Conservation (phyloP, 2,113 vertebrate species). For the Larimichthys crocea region DNA sequence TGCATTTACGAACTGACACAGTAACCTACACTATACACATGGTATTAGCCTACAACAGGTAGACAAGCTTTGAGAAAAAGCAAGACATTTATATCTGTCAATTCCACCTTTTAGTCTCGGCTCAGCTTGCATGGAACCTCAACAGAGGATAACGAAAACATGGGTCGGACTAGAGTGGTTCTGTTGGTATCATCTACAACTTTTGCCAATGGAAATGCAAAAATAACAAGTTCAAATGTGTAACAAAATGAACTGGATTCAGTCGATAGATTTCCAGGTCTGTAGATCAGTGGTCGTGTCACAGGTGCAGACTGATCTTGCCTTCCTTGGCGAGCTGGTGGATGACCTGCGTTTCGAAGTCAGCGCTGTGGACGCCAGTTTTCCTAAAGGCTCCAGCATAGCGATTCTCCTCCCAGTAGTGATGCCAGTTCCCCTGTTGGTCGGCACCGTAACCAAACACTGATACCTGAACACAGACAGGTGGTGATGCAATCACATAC, state of each 20-base stretch:
- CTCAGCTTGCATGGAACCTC: too few relatives aligned
- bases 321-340: constrained; percentile 74
- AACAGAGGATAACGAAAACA: too few relatives aligned
- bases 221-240: not conserved
- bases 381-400: constrained; percentile 83
- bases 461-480: constrained; percentile 78
- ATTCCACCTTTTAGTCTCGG: too few relatives aligned
- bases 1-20: too few relatives aligned
- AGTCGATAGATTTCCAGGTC: not conserved
- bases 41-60: too few relatives aligned
- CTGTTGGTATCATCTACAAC: not conserved
- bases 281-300: constrained; percentile 8
- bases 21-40: too few relatives aligned
- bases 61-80: too few relatives aligned
- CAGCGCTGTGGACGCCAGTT: constrained; percentile 83
- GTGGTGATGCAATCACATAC: not conserved
- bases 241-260: not conserved
- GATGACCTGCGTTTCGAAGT: constrained; percentile 82
- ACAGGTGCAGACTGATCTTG: constrained; percentile 82
- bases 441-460: constrained; percentile 88
- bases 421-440: constrained; percentile 87
- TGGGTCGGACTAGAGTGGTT: not conserved
- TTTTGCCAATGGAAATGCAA: not conserved
- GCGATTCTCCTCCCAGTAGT: constrained; percentile 87
- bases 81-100: too few relatives aligned